phyloP scores from a whole-genome alignment of 2,888 invertebrate genomes.

The Volucella zonaria region DNA sequence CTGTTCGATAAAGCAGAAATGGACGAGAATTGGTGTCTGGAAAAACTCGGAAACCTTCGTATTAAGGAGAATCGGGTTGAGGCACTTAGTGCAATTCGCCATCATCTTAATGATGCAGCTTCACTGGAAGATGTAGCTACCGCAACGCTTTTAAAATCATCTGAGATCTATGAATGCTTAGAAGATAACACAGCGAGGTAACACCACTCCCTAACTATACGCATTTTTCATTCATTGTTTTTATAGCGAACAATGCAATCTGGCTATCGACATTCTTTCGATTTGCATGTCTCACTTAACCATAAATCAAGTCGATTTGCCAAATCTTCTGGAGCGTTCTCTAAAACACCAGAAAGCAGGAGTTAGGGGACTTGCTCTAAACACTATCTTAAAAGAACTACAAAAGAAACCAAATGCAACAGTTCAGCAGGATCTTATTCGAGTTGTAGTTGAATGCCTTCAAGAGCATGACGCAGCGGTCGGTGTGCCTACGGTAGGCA shows the following conservation, averaged over 20 bases:
- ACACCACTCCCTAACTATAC: slow-evolving; percentile 76
- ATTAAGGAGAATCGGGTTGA: slow-evolving; percentile 82
- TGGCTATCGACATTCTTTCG: slow-evolving; percentile 87
- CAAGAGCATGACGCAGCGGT: slow-evolving; percentile 77
- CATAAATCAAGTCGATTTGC: slow-evolving; percentile 86
- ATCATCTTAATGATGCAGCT: slow-evolving; percentile 81
- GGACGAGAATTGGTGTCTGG: slow-evolving; percentile 83
- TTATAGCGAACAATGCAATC: slow-evolving; percentile 84
- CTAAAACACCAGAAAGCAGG: slow-evolving; percentile 86
- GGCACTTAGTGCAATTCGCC: slow-evolving; percentile 83
- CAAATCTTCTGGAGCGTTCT: slow-evolving; percentile 85
- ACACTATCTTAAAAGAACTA: slow-evolving; percentile 84
- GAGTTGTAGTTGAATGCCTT: slow-evolving; percentile 78
- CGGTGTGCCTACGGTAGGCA: slow-evolving; percentile 77
- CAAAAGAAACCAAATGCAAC: slow-evolving; percentile 55
- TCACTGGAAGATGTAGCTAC: slow-evolving; percentile 81
- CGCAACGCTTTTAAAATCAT: slow-evolving; percentile 83
- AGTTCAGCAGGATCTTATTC: slow-evolving; percentile 76
- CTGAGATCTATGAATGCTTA: slow-evolving; percentile 86
- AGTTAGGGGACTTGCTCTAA: slow-evolving; percentile 86
- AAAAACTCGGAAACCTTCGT: slow-evolving; percentile 82
- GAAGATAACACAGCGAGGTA: slow-evolving; percentile 81
- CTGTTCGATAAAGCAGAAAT: slow-evolving; percentile 70
- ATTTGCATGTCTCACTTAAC: slow-evolving; percentile 86
- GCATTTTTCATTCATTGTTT: slow-evolving; percentile 1